Evolutionary conservation across 2,113 vertebrate species (phyloP).

Genomic region (Pithys albifrons): DNA sequence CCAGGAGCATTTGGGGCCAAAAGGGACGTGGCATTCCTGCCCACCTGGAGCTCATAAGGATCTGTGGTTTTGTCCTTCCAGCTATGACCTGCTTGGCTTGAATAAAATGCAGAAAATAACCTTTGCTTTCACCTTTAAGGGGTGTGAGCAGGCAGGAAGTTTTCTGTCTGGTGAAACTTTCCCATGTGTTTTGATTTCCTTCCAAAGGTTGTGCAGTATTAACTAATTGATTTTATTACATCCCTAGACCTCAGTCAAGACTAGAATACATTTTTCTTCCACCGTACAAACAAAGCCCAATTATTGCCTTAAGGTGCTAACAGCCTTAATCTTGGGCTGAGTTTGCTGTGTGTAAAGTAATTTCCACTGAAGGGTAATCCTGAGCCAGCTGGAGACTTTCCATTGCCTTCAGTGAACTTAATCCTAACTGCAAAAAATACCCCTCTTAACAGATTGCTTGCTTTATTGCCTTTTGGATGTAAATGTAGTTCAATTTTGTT

Average conservation of each 20-base stretch:
- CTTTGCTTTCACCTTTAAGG: background rate
- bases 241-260: conserved; percentile 3
- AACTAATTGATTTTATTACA: conserved; percentile 44
- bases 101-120: background rate
- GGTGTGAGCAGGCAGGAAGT: background rate
- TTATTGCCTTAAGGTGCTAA: conserved; percentile 39
- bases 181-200: background rate
- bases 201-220: background rate
- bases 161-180: background rate
- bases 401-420: background rate
- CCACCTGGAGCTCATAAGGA: background rate
- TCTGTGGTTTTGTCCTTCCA: background rate
- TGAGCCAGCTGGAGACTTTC: conserved; percentile 36
- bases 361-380: conserved; percentile 5
- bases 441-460: background rate
- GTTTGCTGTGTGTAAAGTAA: conserved; percentile 9
- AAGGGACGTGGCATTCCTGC: background rate
- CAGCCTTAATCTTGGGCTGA: conserved; percentile 25
- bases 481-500: background rate
- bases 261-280: conserved; percentile 17
- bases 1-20: conserved; percentile 46
- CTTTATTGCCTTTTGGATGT: conserved; percentile 3
- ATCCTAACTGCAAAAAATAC: background rate
- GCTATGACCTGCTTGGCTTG: background rate
- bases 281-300: conserved; percentile 26